Evolutionary conservation across 53 echinoderm and acorn worm genomes (phyloP).

Genomic region (Zoroaster sp.): DNA sequence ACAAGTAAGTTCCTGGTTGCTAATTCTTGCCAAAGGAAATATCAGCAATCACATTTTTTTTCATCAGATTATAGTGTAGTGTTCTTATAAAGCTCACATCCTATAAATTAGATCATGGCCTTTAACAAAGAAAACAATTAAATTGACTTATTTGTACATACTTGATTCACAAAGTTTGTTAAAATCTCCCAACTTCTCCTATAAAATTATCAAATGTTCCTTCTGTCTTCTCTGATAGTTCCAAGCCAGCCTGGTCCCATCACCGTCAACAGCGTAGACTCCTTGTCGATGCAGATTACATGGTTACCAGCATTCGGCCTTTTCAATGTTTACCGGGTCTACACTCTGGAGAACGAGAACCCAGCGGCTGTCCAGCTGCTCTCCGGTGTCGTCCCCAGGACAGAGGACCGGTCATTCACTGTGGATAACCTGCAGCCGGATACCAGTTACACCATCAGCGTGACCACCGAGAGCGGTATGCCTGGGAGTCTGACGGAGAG

Average conservation of each 20-base stretch:
- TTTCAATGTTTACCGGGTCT: constrained; percentile 53
- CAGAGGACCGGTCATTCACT: not conserved
- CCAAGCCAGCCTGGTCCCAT: constrained; percentile 59
- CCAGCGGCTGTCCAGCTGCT: not conserved
- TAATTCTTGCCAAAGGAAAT: too few relatives aligned
- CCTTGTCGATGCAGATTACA: constrained; percentile 36
- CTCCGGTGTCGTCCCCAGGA: constrained; percentile 17
- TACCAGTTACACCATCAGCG: constrained; percentile 53
- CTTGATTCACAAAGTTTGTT: too few relatives aligned
- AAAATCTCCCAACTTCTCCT: not conserved
- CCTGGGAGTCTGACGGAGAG: constrained; percentile 26
- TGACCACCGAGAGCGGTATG: constrained; percentile 58
- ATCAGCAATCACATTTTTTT: too few relatives aligned
- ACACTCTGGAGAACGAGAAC: not conserved
- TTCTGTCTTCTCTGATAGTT: constrained; percentile 17
- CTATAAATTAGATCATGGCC: too few relatives aligned
- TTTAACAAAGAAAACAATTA: too few relatives aligned
- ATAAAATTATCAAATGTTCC: not conserved
- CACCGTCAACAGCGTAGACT: not conserved
- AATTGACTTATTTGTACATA: too few relatives aligned
- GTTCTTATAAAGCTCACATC: too few relatives aligned
- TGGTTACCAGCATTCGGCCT: constrained; percentile 48
- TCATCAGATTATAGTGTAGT: too few relatives aligned
- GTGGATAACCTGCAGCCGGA: constrained; percentile 44
- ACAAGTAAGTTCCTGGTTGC: constrained; percentile 44